Base-by-base conservation (phyloP, 1,140 invertebrate species). In the Zaprionus nigranus region DNA sequence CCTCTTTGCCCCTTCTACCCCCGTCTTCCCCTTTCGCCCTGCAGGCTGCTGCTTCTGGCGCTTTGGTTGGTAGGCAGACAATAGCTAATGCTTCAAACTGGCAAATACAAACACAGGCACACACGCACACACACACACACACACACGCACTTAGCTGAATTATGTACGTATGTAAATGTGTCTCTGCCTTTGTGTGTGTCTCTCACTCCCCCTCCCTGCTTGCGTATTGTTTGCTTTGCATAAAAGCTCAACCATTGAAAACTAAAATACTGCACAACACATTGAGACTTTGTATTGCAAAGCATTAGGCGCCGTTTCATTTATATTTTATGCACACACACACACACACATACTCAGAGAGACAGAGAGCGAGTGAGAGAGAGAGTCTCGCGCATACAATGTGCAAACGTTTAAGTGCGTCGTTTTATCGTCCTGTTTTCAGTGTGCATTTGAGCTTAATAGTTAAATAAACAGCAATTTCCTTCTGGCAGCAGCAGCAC, bases 251-350 rank as follows among this genome's bases (percentile, higher is more conserved):
- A 78, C 78, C 85, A 88, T 90, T 88, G 85, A 90, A 88, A 88
- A 88, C 84, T 88, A 90, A 88, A 88, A 88, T 88, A 88, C 81
- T 90, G 85, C 81, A 88, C 81, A 84, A 83, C 81, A 90, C 81
- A 84, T 74, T 81, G 85, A 88, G 81, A 88, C 85, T 78, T 79
- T 78, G 81, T 88, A 84, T 84, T 87, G 81, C 84, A 78, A 76
- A 64, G 84, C 78, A 88, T 90, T 90, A 88, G 84, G 81, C 75
- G 83, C 75, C 68, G 68, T 88, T 88, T 88, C 85, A 88, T 84
- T 90, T 81, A 90, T 84, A 90, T 88, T 88, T 88, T 88, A 90
- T 84, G 71, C 84, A 88, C 75, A 88, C 82, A 83, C 75, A 63
- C 60, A 78, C 51, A 36, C 43, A 54, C 53, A 61, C 36, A 30